These are phyloP conservation scores for Lepeophtheirus salmonis DNA, from an alignment of 1,140 invertebrate species.

Conservation along the genomic window DNA sequence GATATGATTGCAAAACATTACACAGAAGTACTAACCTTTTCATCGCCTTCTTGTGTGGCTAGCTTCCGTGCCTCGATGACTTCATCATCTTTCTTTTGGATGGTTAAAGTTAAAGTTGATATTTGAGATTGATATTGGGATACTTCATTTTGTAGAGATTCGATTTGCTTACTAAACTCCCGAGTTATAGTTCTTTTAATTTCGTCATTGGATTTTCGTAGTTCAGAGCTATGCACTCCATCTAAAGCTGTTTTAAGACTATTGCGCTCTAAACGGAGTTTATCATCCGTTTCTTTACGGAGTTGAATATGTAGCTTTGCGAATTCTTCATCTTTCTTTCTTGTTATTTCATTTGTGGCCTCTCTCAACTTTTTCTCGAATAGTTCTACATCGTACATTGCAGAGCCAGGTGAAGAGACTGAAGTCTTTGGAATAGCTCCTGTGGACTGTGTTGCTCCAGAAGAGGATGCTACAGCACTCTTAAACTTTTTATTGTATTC, in stretches of 20 bases:
- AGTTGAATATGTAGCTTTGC: conserved; percentile 11
- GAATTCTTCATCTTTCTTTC: conserved; percentile 17
- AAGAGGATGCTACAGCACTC: no score
- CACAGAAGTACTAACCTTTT: conserved; percentile 12
- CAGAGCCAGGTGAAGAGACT: no score
- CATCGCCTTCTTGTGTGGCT: conserved; percentile 10
- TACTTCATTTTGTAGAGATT: not conserved
- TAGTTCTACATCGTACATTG: not conserved
- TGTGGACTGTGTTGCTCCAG: no score
- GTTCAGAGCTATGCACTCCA: not conserved
- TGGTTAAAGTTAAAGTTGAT: not conserved
- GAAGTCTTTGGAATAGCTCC: no score
- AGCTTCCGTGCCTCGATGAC: conserved; percentile 5
- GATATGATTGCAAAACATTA: no score
- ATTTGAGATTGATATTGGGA: not conserved
- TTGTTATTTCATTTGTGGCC: conserved; percentile 8
- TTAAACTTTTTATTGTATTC: conserved; percentile 14
- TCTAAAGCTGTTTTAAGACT: conserved; percentile 1
- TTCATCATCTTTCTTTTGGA: conserved; percentile 5
- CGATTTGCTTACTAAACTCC: not conserved
- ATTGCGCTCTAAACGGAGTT: conserved; percentile 4
- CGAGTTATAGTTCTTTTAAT: not conserved
- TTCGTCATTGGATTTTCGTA: conserved; percentile 4
- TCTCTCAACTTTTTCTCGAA: conserved; percentile 10
- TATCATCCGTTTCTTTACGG: conserved; percentile 8